Evolutionary conservation across 2,888 invertebrate species (phyloP).

Genomic region (Pachliopta kotzebuea): DNA sequence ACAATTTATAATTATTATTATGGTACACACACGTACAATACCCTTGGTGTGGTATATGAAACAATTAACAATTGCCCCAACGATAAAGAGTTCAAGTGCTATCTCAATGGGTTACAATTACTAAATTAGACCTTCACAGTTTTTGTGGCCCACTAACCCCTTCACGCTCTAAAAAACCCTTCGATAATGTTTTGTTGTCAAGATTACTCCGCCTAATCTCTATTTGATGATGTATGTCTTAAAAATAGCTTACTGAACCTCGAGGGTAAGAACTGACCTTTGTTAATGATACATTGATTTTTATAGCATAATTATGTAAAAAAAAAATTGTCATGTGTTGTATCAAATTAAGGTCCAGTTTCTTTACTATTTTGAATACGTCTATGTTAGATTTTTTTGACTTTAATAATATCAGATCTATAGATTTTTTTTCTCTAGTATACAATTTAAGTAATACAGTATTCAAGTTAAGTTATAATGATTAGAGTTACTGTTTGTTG

Average conservation of each 20-base stretch:
- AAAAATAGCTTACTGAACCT: slow-evolving; percentile 5
- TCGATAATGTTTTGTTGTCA: slow-evolving; percentile 18
- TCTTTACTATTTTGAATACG: neutral
- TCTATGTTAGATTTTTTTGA: neutral
- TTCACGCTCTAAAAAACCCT: slow-evolving; percentile 37
- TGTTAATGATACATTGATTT: slow-evolving; percentile 6
- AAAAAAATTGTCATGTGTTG: neutral
- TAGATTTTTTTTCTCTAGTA: too few species aligned
- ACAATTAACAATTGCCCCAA: slow-evolving; percentile 2
- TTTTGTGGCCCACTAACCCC: slow-evolving; percentile 71
- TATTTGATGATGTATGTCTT: slow-evolving; percentile 28
- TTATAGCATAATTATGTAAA: slow-evolving; percentile 9
- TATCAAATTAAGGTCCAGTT: neutral
- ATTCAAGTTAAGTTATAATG: slow-evolving; percentile 20
- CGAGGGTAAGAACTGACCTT: slow-evolving; percentile 20
- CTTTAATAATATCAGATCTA: neutral
- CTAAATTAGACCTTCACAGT: slow-evolving; percentile 54
- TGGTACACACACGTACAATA: too few species aligned
- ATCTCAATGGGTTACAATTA: slow-evolving; percentile 70
- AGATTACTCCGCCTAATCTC: slow-evolving; percentile 23
- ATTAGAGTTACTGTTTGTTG: slow-evolving; percentile 16
- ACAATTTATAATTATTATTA: too few species aligned
- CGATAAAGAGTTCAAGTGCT: slow-evolving; percentile 58
- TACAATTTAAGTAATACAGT: too few species aligned
- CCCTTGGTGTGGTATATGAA: too few species aligned